Evolutionary conservation across 2,113 vertebrate genomes (phyloP), one percentile per base, ranked within the genome.

Genomic region (Zosterops hypoxanthus): DNA sequence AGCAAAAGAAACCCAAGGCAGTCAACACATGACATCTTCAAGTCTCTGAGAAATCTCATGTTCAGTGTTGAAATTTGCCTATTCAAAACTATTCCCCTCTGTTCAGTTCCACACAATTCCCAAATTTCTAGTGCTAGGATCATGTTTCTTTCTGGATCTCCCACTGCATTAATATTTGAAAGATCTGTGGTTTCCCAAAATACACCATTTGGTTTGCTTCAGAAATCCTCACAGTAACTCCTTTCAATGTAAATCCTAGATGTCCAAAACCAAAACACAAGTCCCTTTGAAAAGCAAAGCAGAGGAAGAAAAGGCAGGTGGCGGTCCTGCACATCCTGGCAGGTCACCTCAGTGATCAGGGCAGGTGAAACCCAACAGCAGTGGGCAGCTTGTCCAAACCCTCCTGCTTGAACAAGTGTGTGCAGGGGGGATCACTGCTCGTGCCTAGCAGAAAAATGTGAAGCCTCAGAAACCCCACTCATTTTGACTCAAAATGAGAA

Each of bases 171-270:
- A 72, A 47, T 83, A 57, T 68, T 83, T 65, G 80, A 85, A 85
- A 96, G 60, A 36, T 42, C 42, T 89, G 71, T 39, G n/a, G 82
- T 66, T 94, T 95, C 82, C 73, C 77, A 53, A 95, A 87, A 90
- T 15, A 70, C 29, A 72, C 20, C 3, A n/a, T 28, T 81, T 57
- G 64, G 56, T 93, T 96, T 94, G 77, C 65, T 90, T 77, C 68
- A 69, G 33, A 73, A 93, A 8, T 31, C 68, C 69, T 71, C 0
- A 0, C 2, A 8, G 76, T n/a, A 87, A 60, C 39, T 72, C 23
- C 36, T 47, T 83, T 25, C 8, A 1, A 15, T 39, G 26, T 20
- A 72, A 56, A 55, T 17, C 80, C 60, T 61, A 87, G 68, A 29
- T 20, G 52, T 24, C 34, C 57, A 60, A 75, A 85, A 46, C 34